Base-by-base conservation (phyloP, 2,113 vertebrate genomes). In the Tyto alba region DNA sequence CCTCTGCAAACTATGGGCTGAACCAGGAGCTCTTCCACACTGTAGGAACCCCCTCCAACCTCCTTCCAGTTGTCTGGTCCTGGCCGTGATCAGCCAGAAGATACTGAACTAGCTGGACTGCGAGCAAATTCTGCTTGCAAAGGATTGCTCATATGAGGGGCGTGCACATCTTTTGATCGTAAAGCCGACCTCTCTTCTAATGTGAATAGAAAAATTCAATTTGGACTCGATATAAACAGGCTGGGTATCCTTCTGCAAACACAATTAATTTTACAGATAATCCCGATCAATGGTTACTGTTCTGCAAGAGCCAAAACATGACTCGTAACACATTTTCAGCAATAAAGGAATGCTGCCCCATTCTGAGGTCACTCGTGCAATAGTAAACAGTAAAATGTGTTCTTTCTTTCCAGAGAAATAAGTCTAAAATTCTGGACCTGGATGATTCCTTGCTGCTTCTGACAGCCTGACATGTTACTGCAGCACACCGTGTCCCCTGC, bases 351-450 rank as follows among this genome's bases (percentile, higher is more conserved):
- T 48, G 27, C 27, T 74, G 48, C 4, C n/a, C 14, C 45, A 15
- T 20, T 50, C 59, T 62, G 59, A 88, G 40, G 43, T 77, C 22
- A 19, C 43, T 69, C 0, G 2, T 83, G 36, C 47, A 67, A 25
- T 3, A 60, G 11, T 17, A 34, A 63, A 63, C 0, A 2, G 27
- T 2, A 6, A 17, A 40, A 63, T 0, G 1, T 27, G 19, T 32
- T 69, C 50, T 52, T 82, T 40, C 12, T 3, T 71, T 1, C 2
- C 11, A 16, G 41, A 75, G 25, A 82, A 85, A 36, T 21, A 71
- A 66, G 9, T 27, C 60, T 16, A 8, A 83, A 87, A 27, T 47
- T 68, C 55, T 41, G 36, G 13, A 47, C 14, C 3, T 1, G 30
- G 57, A 18, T 45, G 47, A 72, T 63, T 91, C 19, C 57, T 71